Base-by-base conservation (phyloP, 2,113 vertebrate genomes). In the Lipotes vexillifer region DNA sequence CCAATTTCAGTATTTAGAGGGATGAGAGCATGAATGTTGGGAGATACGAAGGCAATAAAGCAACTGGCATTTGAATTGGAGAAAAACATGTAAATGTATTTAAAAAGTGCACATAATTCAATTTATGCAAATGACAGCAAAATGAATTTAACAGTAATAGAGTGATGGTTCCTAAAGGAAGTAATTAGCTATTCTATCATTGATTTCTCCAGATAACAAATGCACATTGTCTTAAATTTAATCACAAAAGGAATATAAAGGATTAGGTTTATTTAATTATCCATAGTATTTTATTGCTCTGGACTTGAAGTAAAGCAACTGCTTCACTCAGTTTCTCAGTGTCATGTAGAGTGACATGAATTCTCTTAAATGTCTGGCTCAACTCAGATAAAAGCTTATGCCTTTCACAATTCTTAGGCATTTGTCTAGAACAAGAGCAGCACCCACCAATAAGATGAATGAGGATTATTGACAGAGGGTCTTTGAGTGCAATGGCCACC, bases 311-410 rank as follows among this genome's bases (percentile, higher is more conserved):
- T 85, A 96, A 95, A 68, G 31, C 96, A 98, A 66, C 46, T 97
- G 85, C 92, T 98, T 97, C 92, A 72, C 14, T 96, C 85, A 82
- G 1, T 97, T 98, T 96, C 88, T 98, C 65, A 93, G 69, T 93
- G 36, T 88, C 96, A 80, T 86, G 52, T 52, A 88, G 41, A 93
- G 90, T 96, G 90, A 93, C 55, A 13, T 98, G 97, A 93, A 96
- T 98, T 97, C 88, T 95, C 0, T 36, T 92, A 92, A 59, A 23
- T 92, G 75, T 86, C 33, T 93, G 52, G 66, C 88, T 97, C 78
- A 72, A 68, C 33, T 97, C 90, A 90, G 88, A 65, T 55, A 18
- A 11, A 82, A 81, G 52, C 29, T 65, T 33, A 74, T 61, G 88
- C 55, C 85, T 72, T 87, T 97, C 97, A 96, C 74, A 49, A 46